Base-by-base conservation (phyloP, 2,797 vertebrate genomes). In the Sardinella longiceps region DNA sequence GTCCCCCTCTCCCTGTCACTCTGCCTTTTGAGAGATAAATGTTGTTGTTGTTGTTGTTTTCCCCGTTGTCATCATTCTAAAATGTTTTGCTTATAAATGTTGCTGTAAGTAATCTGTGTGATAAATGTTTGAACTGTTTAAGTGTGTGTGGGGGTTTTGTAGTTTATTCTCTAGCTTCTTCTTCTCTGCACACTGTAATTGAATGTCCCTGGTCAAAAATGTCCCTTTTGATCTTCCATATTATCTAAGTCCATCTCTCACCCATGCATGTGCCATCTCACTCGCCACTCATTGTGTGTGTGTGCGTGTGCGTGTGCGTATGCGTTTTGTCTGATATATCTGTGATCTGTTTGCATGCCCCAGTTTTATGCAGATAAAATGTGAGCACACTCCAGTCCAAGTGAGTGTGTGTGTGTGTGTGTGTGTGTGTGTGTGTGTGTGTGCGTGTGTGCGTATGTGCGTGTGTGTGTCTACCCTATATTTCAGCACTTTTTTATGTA, bases 251-350 rank as follows among this genome's bases (percentile, higher is more conserved):
- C 63, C 60, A 39, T 56, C 81, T 82, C 83, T 80, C 82, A 84
- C 85, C 84, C 88, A 86, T 90, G 87, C 88, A 87, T 87, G 86
- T 43, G 77, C 74, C 80, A 83, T 85, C 85, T 86, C 51, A 70
- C 84, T 39, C 33, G 14, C 58, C 63, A 70, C 86, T 28, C 18
- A 39, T 18, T 85, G 77, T 63, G 28, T 86, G 43, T 77, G 82
- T 85, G 74, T 51, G 39, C 11, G 50, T 60, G 81, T 82, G 46
- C 81, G 66, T 85, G 81, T 63, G 81, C 84, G 74, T 82, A 74
- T 33, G 66, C 25, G n/a, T 58, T 33, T 33, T 60, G 56, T 60
- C 6, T 58, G n/a, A 60, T 60, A 60, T 60, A 25, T 60, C 23
- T 60, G n/a, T 60, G 33, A 37, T 20, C 15, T 37, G 30, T 74